Conservation (phyloP, 1,140 invertebrate species). For the Caenorhabditis remanei region DNA sequence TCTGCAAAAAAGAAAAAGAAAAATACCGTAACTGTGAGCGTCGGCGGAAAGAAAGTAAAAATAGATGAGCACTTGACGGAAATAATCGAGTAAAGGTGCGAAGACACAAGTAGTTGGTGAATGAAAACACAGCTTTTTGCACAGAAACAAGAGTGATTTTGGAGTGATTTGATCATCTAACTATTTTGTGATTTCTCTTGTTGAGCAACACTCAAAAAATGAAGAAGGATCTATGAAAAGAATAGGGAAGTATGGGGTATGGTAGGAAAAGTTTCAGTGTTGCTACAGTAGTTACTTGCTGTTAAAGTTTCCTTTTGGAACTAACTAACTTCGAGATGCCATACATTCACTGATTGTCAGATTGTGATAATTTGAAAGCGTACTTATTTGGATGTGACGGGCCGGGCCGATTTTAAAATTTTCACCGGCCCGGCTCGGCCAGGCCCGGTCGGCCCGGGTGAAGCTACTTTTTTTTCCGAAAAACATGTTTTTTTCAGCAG, state of each 20-base stretch:
- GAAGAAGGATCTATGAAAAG: background rate
- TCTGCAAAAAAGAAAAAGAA: background rate
- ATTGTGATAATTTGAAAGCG: too few species aligned
- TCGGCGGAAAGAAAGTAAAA: background rate
- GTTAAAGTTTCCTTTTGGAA: too few species aligned
- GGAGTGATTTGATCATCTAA: conserved; percentile 45
- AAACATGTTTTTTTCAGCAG: too few species aligned
- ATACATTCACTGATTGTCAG: too few species aligned
- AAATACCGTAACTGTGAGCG: background rate
- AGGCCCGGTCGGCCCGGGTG: too few species aligned
- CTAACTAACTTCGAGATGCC: too few species aligned
- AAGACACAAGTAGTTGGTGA: conserved; percentile 50
- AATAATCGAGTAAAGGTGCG: conserved; percentile 33
- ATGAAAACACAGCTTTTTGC: conserved; percentile 43
- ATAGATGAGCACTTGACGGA: conserved; percentile 46
- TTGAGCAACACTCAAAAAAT: background rate
- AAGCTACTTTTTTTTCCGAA: too few species aligned
- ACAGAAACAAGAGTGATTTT: conserved; percentile 7
- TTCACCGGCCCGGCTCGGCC: too few species aligned
- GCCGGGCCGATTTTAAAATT: too few species aligned
- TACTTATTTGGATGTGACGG: too few species aligned
- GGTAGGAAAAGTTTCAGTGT: too few species aligned
- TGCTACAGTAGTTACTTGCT: too few species aligned
- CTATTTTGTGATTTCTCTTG: conserved; percentile 17
- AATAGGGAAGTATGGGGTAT: background rate